Evolutionary conservation across 2,113 vertebrate species (phyloP).

Genomic region (Clarias batrachus): DNA sequence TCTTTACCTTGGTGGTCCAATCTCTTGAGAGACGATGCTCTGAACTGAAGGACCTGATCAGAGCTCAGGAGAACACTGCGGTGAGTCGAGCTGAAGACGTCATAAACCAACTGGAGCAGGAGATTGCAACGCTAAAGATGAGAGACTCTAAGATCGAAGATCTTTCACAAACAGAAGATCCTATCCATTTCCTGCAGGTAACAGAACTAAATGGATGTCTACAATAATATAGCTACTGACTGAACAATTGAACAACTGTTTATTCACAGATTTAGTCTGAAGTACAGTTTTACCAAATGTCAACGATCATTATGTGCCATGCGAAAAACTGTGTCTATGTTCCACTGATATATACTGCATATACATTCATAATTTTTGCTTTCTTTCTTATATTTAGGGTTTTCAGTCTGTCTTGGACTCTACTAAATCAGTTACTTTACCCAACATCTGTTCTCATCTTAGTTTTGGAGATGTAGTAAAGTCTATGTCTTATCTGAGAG

Average conservation of each 20-base stretch:
- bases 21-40: not conserved
- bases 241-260: not conserved
- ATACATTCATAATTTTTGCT: not conserved
- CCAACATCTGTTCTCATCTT: not conserved
- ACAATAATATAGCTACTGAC: not conserved
- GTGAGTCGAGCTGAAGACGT: not conserved
- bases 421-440: not conserved
- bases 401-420: not conserved
- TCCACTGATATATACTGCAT: no score
- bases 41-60: not conserved
- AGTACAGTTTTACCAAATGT: not conserved
- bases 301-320: not conserved
- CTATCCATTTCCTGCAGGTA: not conserved
- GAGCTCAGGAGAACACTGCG: not conserved
- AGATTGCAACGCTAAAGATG: slow-evolving; percentile 1
- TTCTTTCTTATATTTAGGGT: not conserved
- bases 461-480: not conserved
- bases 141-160: not conserved
- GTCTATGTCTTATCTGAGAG: slow-evolving; percentile 14
- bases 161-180: not conserved
- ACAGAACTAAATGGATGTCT: not conserved
- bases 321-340: not conserved
- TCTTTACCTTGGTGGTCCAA: not conserved
- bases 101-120: not conserved
- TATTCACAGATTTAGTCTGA: not conserved